Percentiles rank a stretch among this genome's conserved stretches.
Conservation (phyloP, 1,140 invertebrate genomes). For the Uloborus diversus region DNA sequence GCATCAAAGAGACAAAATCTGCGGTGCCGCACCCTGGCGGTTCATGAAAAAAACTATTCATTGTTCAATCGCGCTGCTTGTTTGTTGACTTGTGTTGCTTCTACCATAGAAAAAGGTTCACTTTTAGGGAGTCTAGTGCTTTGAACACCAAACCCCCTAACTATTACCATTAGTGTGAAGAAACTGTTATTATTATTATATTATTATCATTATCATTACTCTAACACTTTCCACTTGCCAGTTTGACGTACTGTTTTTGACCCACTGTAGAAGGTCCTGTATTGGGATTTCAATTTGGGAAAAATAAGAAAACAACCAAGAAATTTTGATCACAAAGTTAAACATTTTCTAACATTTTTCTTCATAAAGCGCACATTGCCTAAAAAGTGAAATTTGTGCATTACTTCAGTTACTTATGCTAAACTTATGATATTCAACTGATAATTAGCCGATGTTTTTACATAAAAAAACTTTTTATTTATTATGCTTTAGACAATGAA, state of each 20-base stretch:
- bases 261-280: slow-evolving; percentile 22
- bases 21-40: neutral
- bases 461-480: no score
- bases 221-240: slow-evolving; percentile 37
- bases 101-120: slow-evolving; percentile 39
- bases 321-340: no score
- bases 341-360: no score
- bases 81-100: slow-evolving; percentile 50
- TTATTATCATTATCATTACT: neutral
- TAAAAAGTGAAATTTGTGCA: no score
- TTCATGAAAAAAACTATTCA: neutral
- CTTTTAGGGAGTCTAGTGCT: slow-evolving; percentile 41
- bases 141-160: slow-evolving; percentile 28
- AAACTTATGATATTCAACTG: no score
- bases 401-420: no score
- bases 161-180: slow-evolving; percentile 47
- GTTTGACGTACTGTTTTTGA: slow-evolving; percentile 30
- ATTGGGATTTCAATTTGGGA: slow-evolving; percentile 28
- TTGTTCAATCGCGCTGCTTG: neutral
- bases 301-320: no score
- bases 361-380: no score
- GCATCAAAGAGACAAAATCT: neutral
- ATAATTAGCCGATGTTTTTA: no score
- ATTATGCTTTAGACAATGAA: no score
- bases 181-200: slow-evolving; percentile 31